Evolutionary conservation across 1,140 invertebrate species (phyloP), one percentile per base, ranked within the genome.

Genomic region (Cotesia glomerata): DNA sequence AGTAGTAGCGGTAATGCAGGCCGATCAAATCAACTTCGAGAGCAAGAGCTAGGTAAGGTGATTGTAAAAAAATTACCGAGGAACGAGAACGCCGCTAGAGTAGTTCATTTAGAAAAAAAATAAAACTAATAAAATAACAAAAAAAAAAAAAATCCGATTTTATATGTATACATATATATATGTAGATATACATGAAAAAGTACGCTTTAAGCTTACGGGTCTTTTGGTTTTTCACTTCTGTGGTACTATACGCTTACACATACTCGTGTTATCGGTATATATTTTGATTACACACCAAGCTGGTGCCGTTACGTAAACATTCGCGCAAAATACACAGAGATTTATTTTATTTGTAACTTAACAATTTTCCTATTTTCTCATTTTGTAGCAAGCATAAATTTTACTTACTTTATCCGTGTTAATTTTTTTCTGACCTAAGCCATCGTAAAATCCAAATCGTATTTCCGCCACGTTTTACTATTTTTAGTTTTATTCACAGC

Each of bases 181-280:
- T n/a, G n/a, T n/a, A n/a, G n/a, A 11, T 63, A 18, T 63, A 36
- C 35, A 63, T 32, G 16, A 26, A 26, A 13, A 59, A 8, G 2
- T 59, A 18, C 14, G 26, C 52, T 54, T 54, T 9, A n/a, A 54
- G 13, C 75, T 81, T 81, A 80, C 79, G 78, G 80, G 82, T 82
- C 78, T 82, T 81, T 73, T 59, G 66, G 63, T 34, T 69, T 63
- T 69, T 67, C 74, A 45, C 39, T 45, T 45, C 39, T 45, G 39
- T 45, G 39, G 39, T 45, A 45, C 39, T 11, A 0, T 64, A 76
- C 64, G 13, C 16, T 1, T 54, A 54, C 7, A 54, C 51, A n/a
- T 49, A 16, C 9, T n/a, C 14, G 5, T 54, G n/a, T n/a, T 54
- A 13, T 54, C 13, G 11, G 14, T n/a, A 54, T n/a, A 49, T 49